Evolutionary conservation across 2,113 vertebrate species (phyloP).

Genomic region (Hirundichthys speculiger): DNA sequence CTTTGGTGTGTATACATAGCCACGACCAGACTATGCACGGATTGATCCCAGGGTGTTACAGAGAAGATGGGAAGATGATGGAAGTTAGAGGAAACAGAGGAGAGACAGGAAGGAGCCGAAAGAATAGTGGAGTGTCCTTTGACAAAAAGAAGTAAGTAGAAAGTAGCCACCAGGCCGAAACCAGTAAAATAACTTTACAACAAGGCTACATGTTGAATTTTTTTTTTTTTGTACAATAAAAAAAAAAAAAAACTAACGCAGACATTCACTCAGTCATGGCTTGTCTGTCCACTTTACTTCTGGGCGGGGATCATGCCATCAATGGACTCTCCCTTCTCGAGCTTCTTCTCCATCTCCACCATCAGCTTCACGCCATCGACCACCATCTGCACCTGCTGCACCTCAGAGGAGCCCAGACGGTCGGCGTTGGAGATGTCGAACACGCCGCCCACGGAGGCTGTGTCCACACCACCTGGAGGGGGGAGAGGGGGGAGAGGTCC

Average conservation of each 20-base stretch:
- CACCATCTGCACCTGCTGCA: constrained; percentile 94
- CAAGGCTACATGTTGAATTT: constrained; percentile 61
- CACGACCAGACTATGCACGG: constrained; percentile 63
- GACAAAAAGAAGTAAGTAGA: constrained; percentile 44
- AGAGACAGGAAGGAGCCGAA: constrained; percentile 38
- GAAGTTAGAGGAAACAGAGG: constrained; percentile 31
- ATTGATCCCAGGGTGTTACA: constrained; percentile 85
- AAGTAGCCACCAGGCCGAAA: constrained; percentile 46
- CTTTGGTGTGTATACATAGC: constrained; percentile 67
- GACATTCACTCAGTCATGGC: constrained; percentile 49
- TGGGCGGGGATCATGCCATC: constrained; percentile 96
- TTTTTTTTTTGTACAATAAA: constrained; percentile 63
- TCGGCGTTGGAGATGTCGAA: constrained; percentile 98
- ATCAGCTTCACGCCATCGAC: constrained; percentile 97
- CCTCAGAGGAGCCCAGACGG: constrained; percentile 94
- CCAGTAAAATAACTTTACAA: constrained; percentile 63
- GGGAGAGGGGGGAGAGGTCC: neutral
- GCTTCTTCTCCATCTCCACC: constrained; percentile 98
- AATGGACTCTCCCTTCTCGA: constrained; percentile 92
- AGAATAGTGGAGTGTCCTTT: constrained; percentile 64
- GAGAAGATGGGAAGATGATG: constrained; percentile 47
- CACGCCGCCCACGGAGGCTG: constrained; percentile 90
- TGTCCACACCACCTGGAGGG: constrained; percentile 91
- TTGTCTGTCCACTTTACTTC: constrained; percentile 85
- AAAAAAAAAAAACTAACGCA: constrained; percentile 63